Base-by-base conservation (phyloP, 1,140 invertebrate species). In the Armadillidium nasatum region DNA sequence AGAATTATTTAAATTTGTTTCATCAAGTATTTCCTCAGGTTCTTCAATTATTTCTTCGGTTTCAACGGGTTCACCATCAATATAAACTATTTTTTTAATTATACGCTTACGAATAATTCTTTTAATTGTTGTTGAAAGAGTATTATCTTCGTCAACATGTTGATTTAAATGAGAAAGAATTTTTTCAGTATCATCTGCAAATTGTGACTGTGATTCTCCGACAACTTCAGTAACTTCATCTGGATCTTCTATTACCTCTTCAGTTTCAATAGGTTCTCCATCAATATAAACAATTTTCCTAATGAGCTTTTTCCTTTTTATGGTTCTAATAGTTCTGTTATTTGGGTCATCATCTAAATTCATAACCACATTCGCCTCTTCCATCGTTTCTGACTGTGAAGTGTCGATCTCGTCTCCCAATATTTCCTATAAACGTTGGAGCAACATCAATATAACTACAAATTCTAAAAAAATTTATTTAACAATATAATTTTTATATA, bases 311-410 rank as follows among this genome's bases (percentile, higher is more conserved):
- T 46, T 45, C 19, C 71, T 46, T 22, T 10, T 67, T 44, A 92
- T 88, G 84, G 89, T 88, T 80, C 90, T 89, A 0, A 90, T 60
- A 44, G 73, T 78, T 33, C 33, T 33, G 33, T 6, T 33, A 33
- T 33, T 33, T 33, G 33, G 33, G 1, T 33, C 33, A 33, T 33
- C 33, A 33, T 33, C 33, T 33, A 6, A 33, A 33, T 33, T 33
- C 33, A 33, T 33, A 60, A 60, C 7, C 2, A 15, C 19, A 15
- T 19, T 13, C 7, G 19, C 50, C 19, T 60, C 50, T 7, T 60
- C 19, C 50, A 19, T 3, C 11, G 7, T 60, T 19, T 15, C 2
- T 60, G 11, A 19, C 19, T 60, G 19, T 60, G 50, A 60, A 2
- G 11, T 19, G 50, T 60, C 19, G 50, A 60, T 60, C 50, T 60